Evolutionary conservation across 2,797 vertebrate species (phyloP), one percentile per base, ranked within the genome.

Genomic region (Sebastiscus albofasciatus): DNA sequence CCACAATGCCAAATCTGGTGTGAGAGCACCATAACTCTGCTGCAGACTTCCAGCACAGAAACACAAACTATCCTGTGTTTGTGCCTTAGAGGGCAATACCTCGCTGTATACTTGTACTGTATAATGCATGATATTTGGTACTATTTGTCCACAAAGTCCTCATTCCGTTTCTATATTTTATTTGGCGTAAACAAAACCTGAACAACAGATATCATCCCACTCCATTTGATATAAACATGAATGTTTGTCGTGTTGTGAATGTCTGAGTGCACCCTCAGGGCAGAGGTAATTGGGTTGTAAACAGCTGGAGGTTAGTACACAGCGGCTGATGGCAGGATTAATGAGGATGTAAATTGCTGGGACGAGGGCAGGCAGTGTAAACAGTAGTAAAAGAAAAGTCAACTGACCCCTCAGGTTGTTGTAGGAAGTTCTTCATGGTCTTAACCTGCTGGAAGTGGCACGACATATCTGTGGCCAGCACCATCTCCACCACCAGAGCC

Each of bases 381-480:
- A 84, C 34, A 72, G 49, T 31, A 39, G 10, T 1, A 6, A 67
- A 26, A 20, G 11, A 39, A 59, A 67, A 33, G 33, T 11, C 1
- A 24, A 97, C 97, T 97, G 88, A 99, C 98, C 97, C 97, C 94
- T 99, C 98, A 13, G 98, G 98, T 85, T 98, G 98, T 87, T 98
- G 98, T 39, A 99, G 93, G 85, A 97, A 97, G 75, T 97, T 99
- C 94, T 98, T 99, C 98, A 99, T 99, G 77, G 97, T 94, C 94
- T 99, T 99, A 90, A 99, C 97, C 92, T 99, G 98, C 90, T 99
- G 98, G 93, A 99, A 99, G 92, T 99, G 98, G 93, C 98, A 99
- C 85, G 98, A 99, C 98, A 99, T 99, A 85, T 99, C 98, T 0
- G 98, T 99, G 82, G 98, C 98, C 95, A 99, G 92, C 79, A 99